Conservation (phyloP, 2,888 invertebrate species). For the Synergus gifuensis region DNA sequence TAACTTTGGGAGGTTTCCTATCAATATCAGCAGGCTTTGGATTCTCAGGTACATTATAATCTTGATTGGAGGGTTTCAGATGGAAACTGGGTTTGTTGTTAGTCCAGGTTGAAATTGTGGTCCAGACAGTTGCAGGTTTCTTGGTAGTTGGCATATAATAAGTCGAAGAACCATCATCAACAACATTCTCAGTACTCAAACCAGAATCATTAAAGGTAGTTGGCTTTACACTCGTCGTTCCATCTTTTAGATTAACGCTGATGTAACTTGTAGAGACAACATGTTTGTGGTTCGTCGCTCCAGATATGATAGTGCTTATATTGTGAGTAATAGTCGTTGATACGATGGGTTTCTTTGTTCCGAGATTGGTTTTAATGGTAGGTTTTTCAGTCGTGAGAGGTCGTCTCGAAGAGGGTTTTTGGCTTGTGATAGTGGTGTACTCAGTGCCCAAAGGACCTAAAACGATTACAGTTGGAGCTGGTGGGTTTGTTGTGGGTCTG, state of each 20-base stretch:
- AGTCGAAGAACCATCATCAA: neutral
- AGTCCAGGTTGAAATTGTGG: constrained; percentile 69
- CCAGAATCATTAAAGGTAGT: constrained; percentile 46
- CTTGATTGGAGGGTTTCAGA: constrained; percentile 62
- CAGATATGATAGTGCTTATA: constrained; percentile 73
- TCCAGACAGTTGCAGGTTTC: constrained; percentile 66
- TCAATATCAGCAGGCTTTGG: constrained; percentile 56
- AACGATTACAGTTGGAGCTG: constrained; percentile 82
- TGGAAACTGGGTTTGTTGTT: constrained; percentile 70
- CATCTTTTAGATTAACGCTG: constrained; percentile 73
- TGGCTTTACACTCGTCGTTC: constrained; percentile 62
- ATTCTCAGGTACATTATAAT: constrained; percentile 45
- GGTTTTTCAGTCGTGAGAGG: constrained; percentile 51
- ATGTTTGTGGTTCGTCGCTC: constrained; percentile 66
- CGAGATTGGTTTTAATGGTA: constrained; percentile 46
- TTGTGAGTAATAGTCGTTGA: constrained; percentile 75
- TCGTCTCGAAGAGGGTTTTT: constrained; percentile 68
- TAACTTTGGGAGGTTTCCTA: constrained; percentile 55
- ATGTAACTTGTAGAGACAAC: constrained; percentile 74
- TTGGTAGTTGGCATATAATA: constrained; percentile 37
- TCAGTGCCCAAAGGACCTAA: constrained; percentile 78
- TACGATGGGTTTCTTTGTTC: constrained; percentile 68
- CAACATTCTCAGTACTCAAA: constrained; percentile 52
- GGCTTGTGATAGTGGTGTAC: constrained; percentile 70
- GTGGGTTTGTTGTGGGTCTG: constrained; percentile 76